phyloP scores from a whole-genome alignment of 2,113 vertebrate genomes.

The Erinaceus europaeus region DNA sequence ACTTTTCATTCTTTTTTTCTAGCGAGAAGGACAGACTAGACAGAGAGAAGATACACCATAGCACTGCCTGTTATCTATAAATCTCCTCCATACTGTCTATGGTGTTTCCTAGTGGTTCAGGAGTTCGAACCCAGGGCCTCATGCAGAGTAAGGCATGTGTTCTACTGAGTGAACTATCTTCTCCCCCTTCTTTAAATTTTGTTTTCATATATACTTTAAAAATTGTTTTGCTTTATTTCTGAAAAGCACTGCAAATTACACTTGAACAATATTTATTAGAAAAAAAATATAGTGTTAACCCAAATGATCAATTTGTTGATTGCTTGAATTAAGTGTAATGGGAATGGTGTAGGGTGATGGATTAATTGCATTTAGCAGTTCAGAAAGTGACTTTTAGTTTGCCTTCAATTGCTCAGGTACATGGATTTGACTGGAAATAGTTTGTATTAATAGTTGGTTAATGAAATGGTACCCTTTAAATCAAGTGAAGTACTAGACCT shows the following conservation, averaged over 20 bases:
- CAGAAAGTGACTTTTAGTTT: neutral
- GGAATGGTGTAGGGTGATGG: neutral
- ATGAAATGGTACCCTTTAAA: too few relatives aligned
- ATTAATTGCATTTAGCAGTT: conserved; percentile 10
- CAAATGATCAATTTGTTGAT: neutral
- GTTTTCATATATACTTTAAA: neutral
- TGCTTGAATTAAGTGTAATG: neutral
- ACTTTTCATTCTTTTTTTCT: too few relatives aligned
- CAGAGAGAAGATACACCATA: too few relatives aligned
- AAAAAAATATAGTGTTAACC: neutral
- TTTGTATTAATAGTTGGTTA: neutral
- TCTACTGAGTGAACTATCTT: too few relatives aligned
- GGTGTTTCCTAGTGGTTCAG: too few relatives aligned
- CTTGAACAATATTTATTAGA: neutral
- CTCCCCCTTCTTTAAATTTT: neutral
- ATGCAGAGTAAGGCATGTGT: too few relatives aligned
- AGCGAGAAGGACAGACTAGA: too few relatives aligned
- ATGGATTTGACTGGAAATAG: neutral
- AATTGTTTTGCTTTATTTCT: neutral
- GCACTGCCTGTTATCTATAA: too few relatives aligned
- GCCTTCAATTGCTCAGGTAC: neutral
- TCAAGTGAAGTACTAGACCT: neutral
- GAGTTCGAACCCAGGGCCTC: too few relatives aligned
- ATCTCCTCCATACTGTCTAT: too few relatives aligned
- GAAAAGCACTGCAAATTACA: neutral